These are phyloP conservation scores for Pseudanteris insignis DNA, from an alignment of 2,888 invertebrate genomes.

Conservation along the genomic window DNA sequence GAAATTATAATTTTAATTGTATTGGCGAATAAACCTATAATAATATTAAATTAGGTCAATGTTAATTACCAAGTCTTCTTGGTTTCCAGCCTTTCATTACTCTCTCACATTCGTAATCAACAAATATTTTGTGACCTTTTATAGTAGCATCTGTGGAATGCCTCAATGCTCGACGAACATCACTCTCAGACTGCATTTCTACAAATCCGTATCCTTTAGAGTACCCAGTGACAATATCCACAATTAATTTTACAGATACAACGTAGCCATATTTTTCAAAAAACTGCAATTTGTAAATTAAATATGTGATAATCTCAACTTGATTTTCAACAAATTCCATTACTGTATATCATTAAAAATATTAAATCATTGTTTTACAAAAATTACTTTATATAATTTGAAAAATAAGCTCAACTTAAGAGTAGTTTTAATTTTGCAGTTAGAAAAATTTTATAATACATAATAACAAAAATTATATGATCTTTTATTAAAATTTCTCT, in stretches of 20 bases:
- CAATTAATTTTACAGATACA: slow-evolving; percentile 70
- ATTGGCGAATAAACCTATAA: too few relatives aligned
- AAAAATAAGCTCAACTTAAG: too few relatives aligned
- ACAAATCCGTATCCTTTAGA: slow-evolving; percentile 87
- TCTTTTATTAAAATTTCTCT: too few relatives aligned
- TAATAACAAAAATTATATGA: too few relatives aligned
- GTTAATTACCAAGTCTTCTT: slow-evolving; percentile 75
- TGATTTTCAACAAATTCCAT: not conserved
- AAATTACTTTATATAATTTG: too few relatives aligned
- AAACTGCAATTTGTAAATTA: slow-evolving; percentile 63
- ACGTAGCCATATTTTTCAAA: slow-evolving; percentile 74
- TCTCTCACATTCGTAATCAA: slow-evolving; percentile 81
- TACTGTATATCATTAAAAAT: too few relatives aligned
- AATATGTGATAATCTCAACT: too few relatives aligned
- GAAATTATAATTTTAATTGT: too few relatives aligned
- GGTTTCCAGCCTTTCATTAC: slow-evolving; percentile 83
- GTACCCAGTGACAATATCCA: slow-evolving; percentile 84
- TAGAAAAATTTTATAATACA: too few relatives aligned
- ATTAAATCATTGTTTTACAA: too few relatives aligned
- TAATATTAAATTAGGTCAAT: slow-evolving; percentile 8
- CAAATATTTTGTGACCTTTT: slow-evolving; percentile 77
- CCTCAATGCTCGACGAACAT: slow-evolving; percentile 73
- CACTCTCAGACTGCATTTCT: slow-evolving; percentile 75
- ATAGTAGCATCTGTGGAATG: slow-evolving; percentile 72
- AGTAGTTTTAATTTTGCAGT: too few relatives aligned